A percentile compares a stretch with the other conserved stretches of the same genome.
Evolutionary conservation across 2,113 vertebrate genomes (phyloP).

Genomic region (Toxotes chatareus): DNA sequence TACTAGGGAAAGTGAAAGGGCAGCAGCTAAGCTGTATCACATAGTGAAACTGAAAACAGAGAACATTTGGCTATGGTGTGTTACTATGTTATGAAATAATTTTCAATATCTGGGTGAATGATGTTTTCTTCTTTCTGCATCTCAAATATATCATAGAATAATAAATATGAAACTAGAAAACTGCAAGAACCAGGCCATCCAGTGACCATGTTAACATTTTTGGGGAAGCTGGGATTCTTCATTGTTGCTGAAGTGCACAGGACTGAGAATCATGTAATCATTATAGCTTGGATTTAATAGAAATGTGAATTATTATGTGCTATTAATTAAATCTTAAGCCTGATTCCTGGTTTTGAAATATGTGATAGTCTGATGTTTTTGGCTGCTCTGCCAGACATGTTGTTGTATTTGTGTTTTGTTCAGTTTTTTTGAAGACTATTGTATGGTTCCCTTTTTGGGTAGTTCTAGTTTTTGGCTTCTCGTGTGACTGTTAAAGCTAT

Average conservation of each 20-base stretch:
- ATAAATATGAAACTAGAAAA: too few relatives aligned
- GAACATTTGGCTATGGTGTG: not conserved
- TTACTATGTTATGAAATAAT: not conserved
- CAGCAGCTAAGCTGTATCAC: conserved; percentile 2
- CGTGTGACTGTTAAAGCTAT: too few relatives aligned
- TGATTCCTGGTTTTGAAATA: not conserved
- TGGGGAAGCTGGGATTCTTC: too few relatives aligned
- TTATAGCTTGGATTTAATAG: not conserved
- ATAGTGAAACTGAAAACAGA: conserved; percentile 4
- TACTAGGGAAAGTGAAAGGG: conserved; percentile 11
- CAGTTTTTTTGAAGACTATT: not conserved
- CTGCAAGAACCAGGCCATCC: not conserved
- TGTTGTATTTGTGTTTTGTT: too few relatives aligned
- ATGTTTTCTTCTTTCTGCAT: not conserved
- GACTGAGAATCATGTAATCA: not conserved
- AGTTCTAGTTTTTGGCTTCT: too few relatives aligned
- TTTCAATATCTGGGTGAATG: not conserved
- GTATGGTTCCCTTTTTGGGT: too few relatives aligned
- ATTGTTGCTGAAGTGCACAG: too few relatives aligned
- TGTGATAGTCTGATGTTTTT: not conserved
- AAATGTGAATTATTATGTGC: not conserved
- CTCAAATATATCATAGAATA: not conserved
- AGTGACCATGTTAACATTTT: not conserved
- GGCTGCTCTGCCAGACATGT: not conserved
- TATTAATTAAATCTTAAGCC: not conserved